Conservation (phyloP, 2,113 vertebrate species). For the Pleuronectes platessa region DNA sequence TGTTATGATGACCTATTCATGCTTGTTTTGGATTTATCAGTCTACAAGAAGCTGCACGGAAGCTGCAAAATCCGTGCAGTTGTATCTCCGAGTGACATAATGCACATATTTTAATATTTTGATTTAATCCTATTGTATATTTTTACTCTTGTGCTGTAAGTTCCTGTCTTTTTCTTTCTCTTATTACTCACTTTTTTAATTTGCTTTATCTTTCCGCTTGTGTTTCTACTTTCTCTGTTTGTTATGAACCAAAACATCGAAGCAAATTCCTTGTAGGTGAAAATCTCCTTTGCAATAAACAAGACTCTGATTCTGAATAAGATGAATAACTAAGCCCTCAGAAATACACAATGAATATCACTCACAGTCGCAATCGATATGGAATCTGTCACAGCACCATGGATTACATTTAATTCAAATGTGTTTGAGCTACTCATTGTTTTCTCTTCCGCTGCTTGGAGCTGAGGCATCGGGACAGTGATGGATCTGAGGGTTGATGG, state of each 20-base stretch:
- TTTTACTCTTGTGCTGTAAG: no score
- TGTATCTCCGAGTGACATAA: background rate
- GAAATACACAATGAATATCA: conserved; percentile 10
- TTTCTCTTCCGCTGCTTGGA: conserved; percentile 35
- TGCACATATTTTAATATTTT: background rate
- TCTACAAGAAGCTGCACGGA: background rate
- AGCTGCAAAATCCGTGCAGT: background rate
- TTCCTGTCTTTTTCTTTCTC: no score
- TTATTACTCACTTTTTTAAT: no score
- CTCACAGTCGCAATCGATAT: conserved; percentile 43
- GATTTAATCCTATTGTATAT: no score
- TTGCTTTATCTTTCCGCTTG: no score
- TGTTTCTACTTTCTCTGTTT: no score
- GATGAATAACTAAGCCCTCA: no score
- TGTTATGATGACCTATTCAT: conserved; percentile 39
- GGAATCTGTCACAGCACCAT: conserved; percentile 52
- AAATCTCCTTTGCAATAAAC: no score
- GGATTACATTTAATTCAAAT: conserved; percentile 58
- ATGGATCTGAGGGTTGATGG: conserved; percentile 66
- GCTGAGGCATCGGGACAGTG: conserved; percentile 30
- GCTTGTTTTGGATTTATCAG: conserved; percentile 57
- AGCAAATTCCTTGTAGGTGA: no score
- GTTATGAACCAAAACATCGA: no score
- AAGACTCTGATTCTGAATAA: no score
- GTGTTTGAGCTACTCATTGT: conserved; percentile 42